Base-by-base conservation (phyloP, 53 echinoderm and acorn worm species). In the Antedon mediterranea region DNA sequence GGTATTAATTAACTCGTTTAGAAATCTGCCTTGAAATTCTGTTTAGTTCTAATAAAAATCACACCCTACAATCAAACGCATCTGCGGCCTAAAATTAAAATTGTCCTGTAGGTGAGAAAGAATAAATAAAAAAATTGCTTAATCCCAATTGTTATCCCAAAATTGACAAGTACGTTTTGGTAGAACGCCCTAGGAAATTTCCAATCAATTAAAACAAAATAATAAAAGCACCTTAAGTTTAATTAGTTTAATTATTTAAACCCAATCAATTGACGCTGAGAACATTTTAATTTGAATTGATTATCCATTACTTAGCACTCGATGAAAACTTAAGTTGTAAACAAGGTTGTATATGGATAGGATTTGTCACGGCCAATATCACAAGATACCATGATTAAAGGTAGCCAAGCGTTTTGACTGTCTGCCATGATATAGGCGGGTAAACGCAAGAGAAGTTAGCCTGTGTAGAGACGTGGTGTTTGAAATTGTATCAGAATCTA, bases 321-420 rank as follows among this genome's bases (percentile, higher is more conserved):
- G 57, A 57, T 18, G 57, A 57, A 57, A 57, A 11, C 9, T 6
- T 57, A 57, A 57, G 57, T 18, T 57, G 57, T 57, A 57, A 57
- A 57, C 57, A 57, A 57, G 20, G 15, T 57, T 57, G 57, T 57
- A 57, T 57, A 57, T 13, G 57, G 4, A 6, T n/a, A 57, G 57
- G 57, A 57, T 57, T 57, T 57, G 57, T 57, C 57, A 57, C 57
- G 57, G 57, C 57, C 57, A 57, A 57, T 57, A 57, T 57, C 57
- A 57, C 57, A 13, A 18, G 23, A 23, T 57, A 57, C 23, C 57
- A 57, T 57, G 57, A 57, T 57, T 57, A 57, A 11, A 57, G 57
- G 57, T 57, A 57, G 57, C 57, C 57, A 57, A 15, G 57, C 57
- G 57, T 57, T 18, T 57, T 8, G 2, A 15, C 57, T 57, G 57